phyloP scores from a whole-genome alignment of 2,113 vertebrate species.

The mouse (Mus musculus) region GRCm39 chr1:155336501-155337000 shows the following conservation, averaged over 20 bases:
- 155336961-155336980: not conserved
- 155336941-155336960: not conserved
- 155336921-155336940: not conserved
- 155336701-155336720: not conserved
- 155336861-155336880: not conserved
- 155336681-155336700: not conserved
- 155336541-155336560: not conserved
- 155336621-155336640: not conserved
- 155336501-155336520: not conserved
- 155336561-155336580: not conserved
- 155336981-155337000: not conserved
- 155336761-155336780: not conserved
- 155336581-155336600: too few species aligned
- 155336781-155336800: not conserved
- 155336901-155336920: not conserved
- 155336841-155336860: not conserved
- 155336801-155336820: not conserved
- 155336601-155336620: not conserved
- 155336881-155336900: not conserved
- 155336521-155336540: not conserved
- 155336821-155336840: not conserved
- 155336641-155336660: not conserved
- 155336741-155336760: not conserved
- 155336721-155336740: not conserved
- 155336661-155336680: not conserved